Percentiles rank a stretch among this genome's conserved stretches.
Conservation (phyloP, 2,888 invertebrate species). For the Dasypolia templi region DNA sequence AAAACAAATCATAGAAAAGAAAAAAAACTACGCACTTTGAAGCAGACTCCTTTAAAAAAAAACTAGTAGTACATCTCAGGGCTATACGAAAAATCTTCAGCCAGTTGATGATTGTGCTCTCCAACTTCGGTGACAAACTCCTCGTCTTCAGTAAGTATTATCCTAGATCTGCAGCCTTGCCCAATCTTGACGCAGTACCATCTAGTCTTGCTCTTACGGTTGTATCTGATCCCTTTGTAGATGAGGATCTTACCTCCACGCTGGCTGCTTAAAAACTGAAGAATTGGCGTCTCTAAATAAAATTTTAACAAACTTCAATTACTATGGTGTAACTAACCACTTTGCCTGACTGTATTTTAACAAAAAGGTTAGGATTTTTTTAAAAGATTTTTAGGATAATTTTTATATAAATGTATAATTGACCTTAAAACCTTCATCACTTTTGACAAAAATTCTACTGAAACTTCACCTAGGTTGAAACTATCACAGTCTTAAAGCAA, state of each 20-base stretch:
- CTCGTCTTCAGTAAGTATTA: conserved; percentile 56
- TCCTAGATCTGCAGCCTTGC: conserved; percentile 68
- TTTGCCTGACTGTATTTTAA: background rate
- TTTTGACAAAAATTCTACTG: background rate
- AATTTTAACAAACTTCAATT: conserved; percentile 2
- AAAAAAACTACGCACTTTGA: background rate
- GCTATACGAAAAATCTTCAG: background rate
- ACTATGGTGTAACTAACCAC: background rate
- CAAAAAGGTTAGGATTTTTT: background rate
- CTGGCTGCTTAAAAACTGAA: conserved; percentile 59
- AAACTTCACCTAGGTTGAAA: background rate
- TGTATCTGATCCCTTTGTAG: conserved; percentile 61
- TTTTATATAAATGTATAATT: background rate
- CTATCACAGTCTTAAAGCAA: background rate
- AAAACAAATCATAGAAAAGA: background rate
- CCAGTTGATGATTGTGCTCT: conserved; percentile 65
- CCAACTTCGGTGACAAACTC: conserved; percentile 57
- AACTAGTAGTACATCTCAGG: background rate
- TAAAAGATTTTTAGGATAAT: background rate
- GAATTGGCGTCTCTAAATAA: conserved; percentile 12
- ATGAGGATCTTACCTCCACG: conserved; percentile 58
- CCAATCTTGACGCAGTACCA: conserved; percentile 76
- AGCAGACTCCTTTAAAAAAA: background rate
- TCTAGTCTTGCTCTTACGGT: conserved; percentile 64
- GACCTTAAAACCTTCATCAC: background rate